Percentiles rank a stretch among this genome's conserved stretches.
phyloP scores from a whole-genome alignment of 2,797 vertebrate genomes.

The Manis javanica region DNA sequence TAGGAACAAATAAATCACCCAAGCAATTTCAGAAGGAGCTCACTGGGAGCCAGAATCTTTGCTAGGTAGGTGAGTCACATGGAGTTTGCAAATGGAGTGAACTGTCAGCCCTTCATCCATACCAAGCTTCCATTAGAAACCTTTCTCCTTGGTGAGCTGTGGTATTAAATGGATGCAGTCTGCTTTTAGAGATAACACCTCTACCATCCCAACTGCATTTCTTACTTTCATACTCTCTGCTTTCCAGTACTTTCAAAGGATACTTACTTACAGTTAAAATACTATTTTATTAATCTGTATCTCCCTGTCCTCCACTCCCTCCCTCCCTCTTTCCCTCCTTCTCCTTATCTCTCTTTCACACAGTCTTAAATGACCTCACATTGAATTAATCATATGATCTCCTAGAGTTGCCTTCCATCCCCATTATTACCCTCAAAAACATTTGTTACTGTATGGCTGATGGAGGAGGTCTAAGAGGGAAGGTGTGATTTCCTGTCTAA shows the following conservation, averaged over 20 bases:
- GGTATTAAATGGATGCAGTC: background rate
- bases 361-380: background rate
- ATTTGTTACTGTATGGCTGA: too few species aligned
- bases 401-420: too few species aligned
- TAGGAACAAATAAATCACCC: conserved; percentile 33
- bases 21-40: background rate
- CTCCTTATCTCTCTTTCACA: background rate
- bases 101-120: accelerated
- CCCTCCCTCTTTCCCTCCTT: background rate
- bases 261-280: background rate
- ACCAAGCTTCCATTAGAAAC: background rate
- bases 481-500: too few species aligned
- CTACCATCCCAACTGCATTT: background rate
- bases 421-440: too few species aligned
- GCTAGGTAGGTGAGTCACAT: conserved; percentile 12
- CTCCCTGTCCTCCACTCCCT: accelerated
- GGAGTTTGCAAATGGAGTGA: background rate
- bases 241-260: background rate
- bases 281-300: background rate
- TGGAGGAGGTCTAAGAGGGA: too few species aligned
- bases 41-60: background rate
- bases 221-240: background rate
- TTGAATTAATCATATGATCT: too few species aligned
- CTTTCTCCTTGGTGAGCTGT: background rate
- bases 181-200: background rate